phyloP scores from a whole-genome alignment of 2,797 vertebrate species.

The Eutrigla gurnardus region DNA sequence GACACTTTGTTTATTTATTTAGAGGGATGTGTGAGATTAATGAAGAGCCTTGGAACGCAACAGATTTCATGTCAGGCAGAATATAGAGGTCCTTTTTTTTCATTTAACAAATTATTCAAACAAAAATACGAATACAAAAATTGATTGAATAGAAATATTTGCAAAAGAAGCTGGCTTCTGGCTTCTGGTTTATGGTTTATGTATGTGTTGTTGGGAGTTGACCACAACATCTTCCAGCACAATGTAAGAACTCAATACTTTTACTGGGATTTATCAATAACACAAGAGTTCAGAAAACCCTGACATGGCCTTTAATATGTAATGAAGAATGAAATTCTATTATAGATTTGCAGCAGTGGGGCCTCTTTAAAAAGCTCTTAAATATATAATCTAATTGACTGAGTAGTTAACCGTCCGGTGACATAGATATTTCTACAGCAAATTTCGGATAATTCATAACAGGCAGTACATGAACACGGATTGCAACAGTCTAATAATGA shows the following conservation, averaged over 20 bases:
- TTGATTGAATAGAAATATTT: background rate
- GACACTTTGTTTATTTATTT: slow-evolving; percentile 34
- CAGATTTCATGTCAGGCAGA: background rate
- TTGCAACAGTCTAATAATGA: background rate
- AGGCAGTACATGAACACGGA: background rate
- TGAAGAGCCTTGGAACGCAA: background rate
- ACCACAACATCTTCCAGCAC: background rate
- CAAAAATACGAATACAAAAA: background rate
- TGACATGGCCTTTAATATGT: slow-evolving; percentile 14
- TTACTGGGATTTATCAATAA: slow-evolving; percentile 7
- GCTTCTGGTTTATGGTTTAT: slow-evolving; percentile 3
- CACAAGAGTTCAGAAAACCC: slow-evolving; percentile 10
- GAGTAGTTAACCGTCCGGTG: background rate
- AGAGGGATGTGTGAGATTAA: slow-evolving; percentile 21
- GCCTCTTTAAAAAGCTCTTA: slow-evolving; percentile 12
- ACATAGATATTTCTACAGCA: too few species aligned
- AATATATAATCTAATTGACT: slow-evolving; percentile 13
- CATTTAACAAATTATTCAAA: background rate
- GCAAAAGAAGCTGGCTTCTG: background rate
- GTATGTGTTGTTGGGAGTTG: background rate
- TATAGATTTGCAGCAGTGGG: slow-evolving; percentile 8
- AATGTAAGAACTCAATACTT: background rate
- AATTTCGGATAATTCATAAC: background rate
- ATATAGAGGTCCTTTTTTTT: background rate
- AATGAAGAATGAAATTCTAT: slow-evolving; percentile 7